phyloP scores from a whole-genome alignment of 1,140 invertebrate genomes.

The Nymphalis io region DNA sequence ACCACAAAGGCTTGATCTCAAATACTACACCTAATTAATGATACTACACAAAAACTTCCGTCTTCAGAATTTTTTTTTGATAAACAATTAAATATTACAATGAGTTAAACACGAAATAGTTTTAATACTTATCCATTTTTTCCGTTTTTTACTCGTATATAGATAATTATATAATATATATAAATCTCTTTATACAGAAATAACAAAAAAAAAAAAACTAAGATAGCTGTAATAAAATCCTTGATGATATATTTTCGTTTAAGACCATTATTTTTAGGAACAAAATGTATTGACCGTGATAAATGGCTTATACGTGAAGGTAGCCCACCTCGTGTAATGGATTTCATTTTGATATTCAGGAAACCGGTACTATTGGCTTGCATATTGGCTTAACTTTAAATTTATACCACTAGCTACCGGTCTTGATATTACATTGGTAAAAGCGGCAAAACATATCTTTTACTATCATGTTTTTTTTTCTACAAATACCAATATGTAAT shows the following conservation, averaged over 20 bases:
- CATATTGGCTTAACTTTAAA: neutral
- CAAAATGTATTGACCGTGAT: conserved; percentile 10
- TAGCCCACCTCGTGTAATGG: neutral
- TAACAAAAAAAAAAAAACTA: neutral
- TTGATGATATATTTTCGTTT: neutral
- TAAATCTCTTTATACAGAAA: neutral
- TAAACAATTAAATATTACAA: too few relatives aligned
- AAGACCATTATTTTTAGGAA: neutral
- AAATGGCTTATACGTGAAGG: neutral
- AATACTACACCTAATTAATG: too few relatives aligned
- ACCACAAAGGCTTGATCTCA: too few relatives aligned
- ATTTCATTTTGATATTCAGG: conserved; percentile 1
- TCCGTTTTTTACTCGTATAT: too few relatives aligned
- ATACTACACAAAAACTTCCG: too few relatives aligned
- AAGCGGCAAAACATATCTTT: too few relatives aligned
- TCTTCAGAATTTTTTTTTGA: too few relatives aligned
- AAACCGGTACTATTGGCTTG: neutral
- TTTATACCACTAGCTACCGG: neutral
- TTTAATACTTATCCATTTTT: too few relatives aligned
- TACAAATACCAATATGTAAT: too few relatives aligned
- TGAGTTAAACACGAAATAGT: too few relatives aligned
- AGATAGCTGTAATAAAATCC: neutral
- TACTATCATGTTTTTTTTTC: too few relatives aligned
- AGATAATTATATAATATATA: neutral
- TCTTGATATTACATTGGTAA: too few relatives aligned